Percentiles rank a stretch among this genome's conserved stretches.
These are phyloP conservation scores for Syritta pipiens DNA, from an alignment of 2,888 invertebrate genomes.

Conservation along the genomic window DNA sequence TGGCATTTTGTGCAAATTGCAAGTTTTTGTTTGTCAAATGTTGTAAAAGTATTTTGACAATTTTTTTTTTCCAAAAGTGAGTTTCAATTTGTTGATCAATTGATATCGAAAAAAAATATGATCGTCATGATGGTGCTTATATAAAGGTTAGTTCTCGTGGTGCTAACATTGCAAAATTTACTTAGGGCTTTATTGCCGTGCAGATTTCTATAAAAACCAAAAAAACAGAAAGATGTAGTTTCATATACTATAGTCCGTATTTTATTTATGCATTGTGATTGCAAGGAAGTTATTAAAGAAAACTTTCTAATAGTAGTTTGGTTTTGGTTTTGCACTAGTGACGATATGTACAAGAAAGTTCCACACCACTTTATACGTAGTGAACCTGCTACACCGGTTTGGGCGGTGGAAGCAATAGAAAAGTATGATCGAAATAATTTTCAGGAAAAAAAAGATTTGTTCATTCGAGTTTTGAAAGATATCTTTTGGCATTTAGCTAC, in stretches of 20 bases:
- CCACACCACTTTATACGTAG: constrained; percentile 62
- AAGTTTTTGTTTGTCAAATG: not conserved
- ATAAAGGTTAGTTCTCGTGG: constrained; percentile 31
- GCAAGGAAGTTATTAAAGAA: constrained; percentile 45
- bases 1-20: not conserved
- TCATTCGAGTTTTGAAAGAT: constrained; percentile 33
- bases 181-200: constrained; percentile 3
- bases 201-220: not conserved
- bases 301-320: constrained; percentile 61
- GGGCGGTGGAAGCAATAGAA: constrained; percentile 71
- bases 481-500: constrained; percentile 17
- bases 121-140: constrained; percentile 7
- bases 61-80: too few species aligned
- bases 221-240: not conserved
- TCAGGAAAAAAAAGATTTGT: constrained; percentile 51
- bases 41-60: too few species aligned
- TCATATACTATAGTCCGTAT: too few species aligned
- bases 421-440: constrained; percentile 65
- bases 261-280: too few species aligned
- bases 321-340: constrained; percentile 48
- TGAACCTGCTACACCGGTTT: constrained; percentile 78
- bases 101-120: not conserved
- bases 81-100: not conserved
- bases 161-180: constrained; percentile 28
- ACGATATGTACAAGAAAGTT: constrained; percentile 40